Evolutionary conservation across 2,797 vertebrate genomes (phyloP).

Genomic region (Lepus oiostolus): DNA sequence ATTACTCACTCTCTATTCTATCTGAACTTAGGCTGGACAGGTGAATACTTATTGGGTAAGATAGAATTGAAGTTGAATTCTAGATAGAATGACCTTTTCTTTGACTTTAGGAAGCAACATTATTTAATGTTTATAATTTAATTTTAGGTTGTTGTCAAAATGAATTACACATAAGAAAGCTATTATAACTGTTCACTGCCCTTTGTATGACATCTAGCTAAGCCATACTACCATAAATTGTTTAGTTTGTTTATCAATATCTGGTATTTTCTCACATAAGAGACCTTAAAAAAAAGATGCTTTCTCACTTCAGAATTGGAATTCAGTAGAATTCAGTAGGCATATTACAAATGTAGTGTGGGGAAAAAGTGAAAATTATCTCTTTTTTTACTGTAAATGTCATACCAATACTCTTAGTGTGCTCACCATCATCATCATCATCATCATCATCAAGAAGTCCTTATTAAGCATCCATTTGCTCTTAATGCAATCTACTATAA

Average conservation of each 20-base stretch:
- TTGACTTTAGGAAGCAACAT: not conserved
- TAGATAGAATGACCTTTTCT: conserved; percentile 29
- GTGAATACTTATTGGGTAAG: not conserved
- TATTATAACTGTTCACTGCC: not conserved
- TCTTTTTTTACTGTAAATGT: conserved; percentile 57
- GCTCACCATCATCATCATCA: not conserved
- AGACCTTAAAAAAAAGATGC: conserved; percentile 35
- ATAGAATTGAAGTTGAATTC: not conserved
- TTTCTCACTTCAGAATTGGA: conserved; percentile 39
- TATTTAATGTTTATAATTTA: conserved; percentile 51
- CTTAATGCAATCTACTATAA: conserved; percentile 71
- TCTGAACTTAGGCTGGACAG: not conserved
- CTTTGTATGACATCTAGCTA: conserved; percentile 4
- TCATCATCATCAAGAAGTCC: conserved; percentile 66
- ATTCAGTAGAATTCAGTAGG: conserved; percentile 5
- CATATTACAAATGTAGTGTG: not conserved
- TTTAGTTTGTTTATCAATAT: conserved; percentile 38
- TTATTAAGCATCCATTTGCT: conserved; percentile 60
- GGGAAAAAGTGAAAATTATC: not conserved
- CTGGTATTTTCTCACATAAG: not conserved
- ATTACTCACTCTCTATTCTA: not conserved
- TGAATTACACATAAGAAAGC: conserved; percentile 11
- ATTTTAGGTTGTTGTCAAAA: conserved; percentile 17
- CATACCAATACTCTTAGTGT: conserved; percentile 34
- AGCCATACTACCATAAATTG: not conserved